Evolutionary conservation across 2,888 invertebrate species (phyloP), one percentile per base, ranked within the genome.

Genomic region (Campoplex capitator): DNA sequence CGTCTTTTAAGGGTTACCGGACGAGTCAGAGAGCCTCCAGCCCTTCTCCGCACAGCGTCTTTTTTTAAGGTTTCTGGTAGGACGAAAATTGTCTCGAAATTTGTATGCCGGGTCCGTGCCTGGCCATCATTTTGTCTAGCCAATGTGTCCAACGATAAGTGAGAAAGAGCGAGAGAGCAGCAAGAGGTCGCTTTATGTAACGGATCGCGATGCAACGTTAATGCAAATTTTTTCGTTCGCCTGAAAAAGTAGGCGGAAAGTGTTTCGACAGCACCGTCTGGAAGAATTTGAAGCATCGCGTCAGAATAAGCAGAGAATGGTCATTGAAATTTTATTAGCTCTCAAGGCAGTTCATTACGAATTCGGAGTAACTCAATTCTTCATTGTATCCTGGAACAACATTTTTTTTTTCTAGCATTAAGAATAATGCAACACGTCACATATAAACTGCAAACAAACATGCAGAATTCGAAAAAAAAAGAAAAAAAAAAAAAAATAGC

Each of bases 21-120:
- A 6, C 65, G 48, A 48, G 76, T 28, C 16, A 62, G 42, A 62
- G 42, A 23, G 42, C n/a, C 3, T 45, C 28, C 9, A 7, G 38
- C 51, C 38, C 23, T 23, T 67, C 9, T 35, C 35, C 68, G 2
- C 68, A 23, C 23, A 74, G 68, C 73, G 65, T 71, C 51, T 62
- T 75, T 65, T 51, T 74, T 83, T 48, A 51, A 45, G 35, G 28
- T 78, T 54, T 68, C 78, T 51, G 38, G 58, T 16, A 1, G 68
- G 42, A 75, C 73, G 80, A 88, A 84, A 88, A 91, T 78, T 91
- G 88, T 88, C 86, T 67, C 48, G 78, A 73, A 70, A 84, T 84
- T 84, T 78, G 83, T 84, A 84, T 84, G 68, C 86, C 56, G 74
- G 54, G 70, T 84, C 78, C 78, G 78, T 83, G 83, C 83, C 45